Conservation (phyloP, 1,140 invertebrate species). For the Neelides sp. region DNA sequence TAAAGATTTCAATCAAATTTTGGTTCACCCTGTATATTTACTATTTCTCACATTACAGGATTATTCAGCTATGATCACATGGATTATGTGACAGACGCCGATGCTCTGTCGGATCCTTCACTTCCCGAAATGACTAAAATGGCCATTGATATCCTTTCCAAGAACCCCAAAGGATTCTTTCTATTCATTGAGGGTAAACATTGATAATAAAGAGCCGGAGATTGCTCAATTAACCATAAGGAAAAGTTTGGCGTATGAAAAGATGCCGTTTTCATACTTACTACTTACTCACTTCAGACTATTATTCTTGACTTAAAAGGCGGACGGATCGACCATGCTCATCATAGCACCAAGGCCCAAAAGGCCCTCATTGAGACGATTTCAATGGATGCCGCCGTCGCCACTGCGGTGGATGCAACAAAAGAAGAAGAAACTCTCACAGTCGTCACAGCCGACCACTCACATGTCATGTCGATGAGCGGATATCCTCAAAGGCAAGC, state of each 20-base stretch:
- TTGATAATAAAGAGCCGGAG: too few relatives aligned
- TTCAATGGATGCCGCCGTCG: slow-evolving; percentile 58
- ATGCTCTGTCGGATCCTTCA: slow-evolving; percentile 55
- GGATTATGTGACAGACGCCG: slow-evolving; percentile 44
- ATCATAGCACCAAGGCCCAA: slow-evolving; percentile 64
- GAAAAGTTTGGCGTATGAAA: background rate
- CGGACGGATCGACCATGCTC: slow-evolving; percentile 70
- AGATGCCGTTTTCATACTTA: background rate
- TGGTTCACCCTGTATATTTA: background rate
- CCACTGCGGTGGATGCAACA: slow-evolving; percentile 51
- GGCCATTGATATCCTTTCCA: slow-evolving; percentile 61
- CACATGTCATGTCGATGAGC: slow-evolving; percentile 64
- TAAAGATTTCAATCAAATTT: too few relatives aligned
- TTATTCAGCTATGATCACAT: slow-evolving; percentile 45
- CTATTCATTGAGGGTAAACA: slow-evolving; percentile 77
- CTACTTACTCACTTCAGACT: too few relatives aligned
- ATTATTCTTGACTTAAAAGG: too few relatives aligned
- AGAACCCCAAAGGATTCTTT: slow-evolving; percentile 70
- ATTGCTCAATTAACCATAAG: background rate
- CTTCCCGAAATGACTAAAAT: slow-evolving; percentile 68
- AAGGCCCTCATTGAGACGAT: slow-evolving; percentile 65
- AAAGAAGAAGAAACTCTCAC: slow-evolving; percentile 58
- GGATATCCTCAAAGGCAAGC: slow-evolving; percentile 37
- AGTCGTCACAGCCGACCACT: slow-evolving; percentile 68
- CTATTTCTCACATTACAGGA: slow-evolving; percentile 35